Evolutionary conservation across 2,888 invertebrate genomes (phyloP).

Genomic region (Mechanitis mazaeus): DNA sequence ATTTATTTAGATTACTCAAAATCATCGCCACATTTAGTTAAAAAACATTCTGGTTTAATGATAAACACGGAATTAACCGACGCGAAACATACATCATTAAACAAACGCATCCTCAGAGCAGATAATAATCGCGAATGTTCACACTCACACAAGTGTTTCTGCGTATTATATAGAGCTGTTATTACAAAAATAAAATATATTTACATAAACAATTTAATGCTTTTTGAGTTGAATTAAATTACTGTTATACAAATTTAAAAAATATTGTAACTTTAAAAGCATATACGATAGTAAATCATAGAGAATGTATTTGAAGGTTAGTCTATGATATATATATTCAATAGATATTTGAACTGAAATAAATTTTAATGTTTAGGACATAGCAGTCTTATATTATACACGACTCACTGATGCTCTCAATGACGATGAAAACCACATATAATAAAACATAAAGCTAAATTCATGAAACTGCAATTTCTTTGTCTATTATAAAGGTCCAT

Average conservation of each 20-base stretch:
- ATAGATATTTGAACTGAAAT: no score
- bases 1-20: no score
- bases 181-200: neutral
- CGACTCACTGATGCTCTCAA: neutral
- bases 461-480: no score
- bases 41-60: no score
- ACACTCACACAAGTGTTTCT: slow-evolving; percentile 16
- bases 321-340: no score
- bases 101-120: neutral
- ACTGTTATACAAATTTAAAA: no score
- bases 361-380: no score
- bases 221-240: no score
- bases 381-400: neutral
- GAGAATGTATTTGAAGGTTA: no score
- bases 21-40: no score
- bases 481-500: no score
- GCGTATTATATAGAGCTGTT: slow-evolving; percentile 9
- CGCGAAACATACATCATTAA: neutral
- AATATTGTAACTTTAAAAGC: neutral
- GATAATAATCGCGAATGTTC: slow-evolving; percentile 12
- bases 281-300: no score
- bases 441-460: slow-evolving; percentile 17
- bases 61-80: neutral
- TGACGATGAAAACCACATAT: slow-evolving; percentile 16
- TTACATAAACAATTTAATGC: neutral